Base-by-base conservation (phyloP, 2,888 invertebrate species). In the Nomada ferruginata region DNA sequence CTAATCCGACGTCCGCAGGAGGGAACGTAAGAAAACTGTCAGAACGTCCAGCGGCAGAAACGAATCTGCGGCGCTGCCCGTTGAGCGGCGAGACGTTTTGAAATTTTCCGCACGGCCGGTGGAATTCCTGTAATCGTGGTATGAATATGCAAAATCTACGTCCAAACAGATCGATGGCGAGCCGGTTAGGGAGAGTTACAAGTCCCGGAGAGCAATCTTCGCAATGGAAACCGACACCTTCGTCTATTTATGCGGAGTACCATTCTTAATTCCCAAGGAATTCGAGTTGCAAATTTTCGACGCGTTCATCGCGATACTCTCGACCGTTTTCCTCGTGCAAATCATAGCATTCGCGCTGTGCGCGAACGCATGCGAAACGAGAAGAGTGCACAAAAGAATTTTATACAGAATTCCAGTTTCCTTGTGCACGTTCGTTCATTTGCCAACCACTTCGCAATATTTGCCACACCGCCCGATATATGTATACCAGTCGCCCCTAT, bases 141-240 rank as follows among this genome's bases (percentile, higher is more conserved):
- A 87, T 89, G 90, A 90, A 90, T 90, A 89, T 89, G 85, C 87
- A 90, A 85, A 74, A 80, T 79, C 76, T 75, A 74, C 82, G 76
- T 63, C 53, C 76, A 81, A 87, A 83, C 83, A 74, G 74, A 85
- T 85, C 82, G 76, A 73, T 79, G 75, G 78, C 26, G 71, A 66
- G 73, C 75, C 73, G 72, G 23, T 50, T 15, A n/a, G 15, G 20
- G 53, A 63, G 72, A 73, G 76, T 81, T 70, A 72, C 69, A 55
- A 44, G 55, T 69, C 60, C 11, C 59, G 15, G 42, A 63, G 57
- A 64, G 68, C 72, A 53, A 69, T 82, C 81, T 73, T 69, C 23
- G 18, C 29, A 36, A 9, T 5, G 36, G 13, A n/a, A 61, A 61
- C 7, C 36, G 7, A 36, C 36, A 36, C 36, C 36, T 36, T 36